Evolutionary conservation across 2,113 vertebrate genomes (phyloP).

Genomic region (Coracopsis vasa): DNA sequence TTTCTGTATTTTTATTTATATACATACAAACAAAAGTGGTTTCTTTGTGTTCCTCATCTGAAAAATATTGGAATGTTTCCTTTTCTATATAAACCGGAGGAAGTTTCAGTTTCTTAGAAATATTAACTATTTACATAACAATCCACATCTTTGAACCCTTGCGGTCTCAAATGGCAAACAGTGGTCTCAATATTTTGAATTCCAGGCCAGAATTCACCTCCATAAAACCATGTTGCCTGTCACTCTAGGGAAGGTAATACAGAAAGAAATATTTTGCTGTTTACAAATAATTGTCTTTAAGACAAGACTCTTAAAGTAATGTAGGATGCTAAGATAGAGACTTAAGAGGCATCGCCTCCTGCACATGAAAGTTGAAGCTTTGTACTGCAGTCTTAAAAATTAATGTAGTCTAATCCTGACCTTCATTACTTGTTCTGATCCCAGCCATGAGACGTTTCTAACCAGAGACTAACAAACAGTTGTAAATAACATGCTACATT

Average conservation of each 20-base stretch:
- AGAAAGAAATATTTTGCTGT: neutral
- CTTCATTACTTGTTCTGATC: neutral
- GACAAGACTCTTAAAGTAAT: neutral
- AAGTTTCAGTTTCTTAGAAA: neutral
- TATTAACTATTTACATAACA: neutral
- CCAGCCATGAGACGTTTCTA: neutral
- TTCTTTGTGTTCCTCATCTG: neutral
- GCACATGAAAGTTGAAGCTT: neutral
- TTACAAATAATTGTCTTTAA: neutral
- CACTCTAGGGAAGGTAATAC: neutral
- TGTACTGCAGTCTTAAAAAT: neutral
- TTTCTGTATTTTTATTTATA: neutral
- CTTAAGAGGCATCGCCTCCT: neutral
- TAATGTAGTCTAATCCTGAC: conserved; percentile 11
- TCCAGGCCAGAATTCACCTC: neutral
- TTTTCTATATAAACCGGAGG: neutral
- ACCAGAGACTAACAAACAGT: neutral
- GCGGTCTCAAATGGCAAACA: neutral
- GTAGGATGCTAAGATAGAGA: neutral
- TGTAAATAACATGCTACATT: conserved; percentile 11
- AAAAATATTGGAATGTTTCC: neutral
- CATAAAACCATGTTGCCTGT: neutral
- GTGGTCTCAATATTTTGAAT: neutral
- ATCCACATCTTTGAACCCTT: neutral
- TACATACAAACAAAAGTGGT: neutral